Base-by-base conservation (phyloP, 2,888 invertebrate species). In the Heliconius charithonia region DNA sequence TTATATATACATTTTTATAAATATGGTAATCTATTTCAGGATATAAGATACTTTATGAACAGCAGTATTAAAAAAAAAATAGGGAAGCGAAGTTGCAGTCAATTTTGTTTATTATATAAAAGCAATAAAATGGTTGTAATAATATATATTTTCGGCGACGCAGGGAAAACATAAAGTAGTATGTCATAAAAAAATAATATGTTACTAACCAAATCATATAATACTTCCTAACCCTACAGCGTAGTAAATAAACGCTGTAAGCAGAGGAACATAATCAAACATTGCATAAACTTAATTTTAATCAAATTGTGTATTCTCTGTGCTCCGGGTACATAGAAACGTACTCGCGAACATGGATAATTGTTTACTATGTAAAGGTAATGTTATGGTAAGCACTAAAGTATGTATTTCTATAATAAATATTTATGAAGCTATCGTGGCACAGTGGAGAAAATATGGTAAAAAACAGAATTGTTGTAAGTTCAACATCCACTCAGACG, bases 221-320 rank as follows among this genome's bases (percentile, higher is more conserved):
- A 51, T 51, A 51, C 19, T 51, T 51, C 7, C 51, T 51, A 51
- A 51, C n/a, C n/a, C n/a, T n/a, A n/a, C n/a, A n/a, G n/a, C n/a
- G n/a, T n/a, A n/a, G n/a, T n/a, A n/a, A n/a, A n/a, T n/a, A n/a
- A n/a, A n/a, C 51, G 19, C 19, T 22, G 7, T 51, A 19, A 19
- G 16, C 29, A 37, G 10, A 66, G 66, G 22, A 22, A 22, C 29
- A 67, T n/a, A 37, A 67, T 67, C 37, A 67, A 7, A n/a, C 6
- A n/a, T 37, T 67, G 66, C 66, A 67, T 67, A 67, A 67, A 67
- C 66, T 67, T 37, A 37, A 67, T 67, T 67, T 67, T 67, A 67
- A 67, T 67, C 66, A n/a, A 67, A 67, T 67, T 67, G 32, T n/a
- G 22, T 67, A 67, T 67, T 67, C 66, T 67, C 66, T 67, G 22